Evolutionary conservation across 2,888 invertebrate species (phyloP).

Genomic region (Tromatobia lineatoria): DNA sequence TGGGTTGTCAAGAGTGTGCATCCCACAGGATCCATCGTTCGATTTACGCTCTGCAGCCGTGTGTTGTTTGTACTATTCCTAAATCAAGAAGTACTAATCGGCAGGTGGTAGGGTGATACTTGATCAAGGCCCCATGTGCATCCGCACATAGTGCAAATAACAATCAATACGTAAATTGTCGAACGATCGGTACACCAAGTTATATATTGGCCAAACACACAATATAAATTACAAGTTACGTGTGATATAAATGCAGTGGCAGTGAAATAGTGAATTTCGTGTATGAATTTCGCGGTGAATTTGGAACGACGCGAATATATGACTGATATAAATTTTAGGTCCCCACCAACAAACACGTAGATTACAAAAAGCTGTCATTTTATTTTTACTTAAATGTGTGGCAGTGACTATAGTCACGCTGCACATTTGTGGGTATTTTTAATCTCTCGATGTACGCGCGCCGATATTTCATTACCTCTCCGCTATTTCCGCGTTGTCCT

Average conservation of each 20-base stretch:
- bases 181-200: conserved; percentile 21
- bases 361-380: not conserved
- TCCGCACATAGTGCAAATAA: conserved; percentile 44
- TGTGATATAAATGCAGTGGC: conserved; percentile 6
- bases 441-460: not conserved
- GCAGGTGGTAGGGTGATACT: conserved; percentile 16
- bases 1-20: conserved; percentile 43
- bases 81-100: conserved; percentile 34
- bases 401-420: not conserved
- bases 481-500: not conserved
- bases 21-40: conserved; percentile 22
- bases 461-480: not conserved
- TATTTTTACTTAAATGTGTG: not conserved
- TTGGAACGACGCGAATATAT: conserved; percentile 16
- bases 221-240: conserved; percentile 42
- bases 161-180: conserved; percentile 55
- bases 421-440: not conserved
- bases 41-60: conserved; percentile 7
- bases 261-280: conserved; percentile 22
- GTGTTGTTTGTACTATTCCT: conserved; percentile 11
- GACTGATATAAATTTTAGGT: conserved; percentile 23
- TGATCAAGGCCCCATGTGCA: conserved; percentile 35
- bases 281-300: conserved; percentile 12
- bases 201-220: not conserved
- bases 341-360: too few relatives aligned